Evolutionary conservation across 2,888 invertebrate species (phyloP).

Genomic region (Epistrophe eligans): DNA sequence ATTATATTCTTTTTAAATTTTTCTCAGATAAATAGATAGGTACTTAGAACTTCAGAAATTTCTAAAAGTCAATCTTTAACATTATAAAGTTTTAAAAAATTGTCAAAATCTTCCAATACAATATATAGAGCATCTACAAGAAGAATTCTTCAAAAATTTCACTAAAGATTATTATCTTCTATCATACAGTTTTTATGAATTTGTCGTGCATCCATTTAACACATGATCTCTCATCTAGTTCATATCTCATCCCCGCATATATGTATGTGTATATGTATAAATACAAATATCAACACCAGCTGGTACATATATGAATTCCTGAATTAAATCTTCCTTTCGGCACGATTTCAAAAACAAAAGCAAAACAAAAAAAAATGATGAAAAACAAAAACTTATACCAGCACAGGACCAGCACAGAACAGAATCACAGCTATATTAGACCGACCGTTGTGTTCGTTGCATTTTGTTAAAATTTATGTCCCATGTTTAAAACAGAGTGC

Average conservation of each 20-base stretch:
- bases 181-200: background rate
- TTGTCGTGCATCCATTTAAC: constrained; percentile 50
- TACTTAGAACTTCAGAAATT: too few species aligned
- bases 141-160: background rate
- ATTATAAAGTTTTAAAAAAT: too few species aligned
- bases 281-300: constrained; percentile 50
- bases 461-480: constrained; percentile 69
- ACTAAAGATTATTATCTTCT: background rate
- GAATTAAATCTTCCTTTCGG: constrained; percentile 55
- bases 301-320: constrained; percentile 51
- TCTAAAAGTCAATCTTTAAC: too few species aligned
- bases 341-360: constrained; percentile 53
- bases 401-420: too few species aligned
- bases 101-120: background rate
- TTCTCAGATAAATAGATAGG: too few species aligned
- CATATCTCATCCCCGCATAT: background rate
- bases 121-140: too few species aligned
- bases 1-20: too few species aligned
- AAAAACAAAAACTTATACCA: constrained; percentile 2
- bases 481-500: constrained; percentile 70
- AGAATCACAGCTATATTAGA: too few species aligned
- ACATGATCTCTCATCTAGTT: constrained; percentile 39
- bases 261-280: background rate
- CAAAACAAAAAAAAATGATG: constrained; percentile 18
- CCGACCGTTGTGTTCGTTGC: constrained; percentile 43